These are phyloP conservation scores for Cavia aperea DNA, from an alignment of 2,113 vertebrate genomes.

Conservation along the genomic window DNA sequence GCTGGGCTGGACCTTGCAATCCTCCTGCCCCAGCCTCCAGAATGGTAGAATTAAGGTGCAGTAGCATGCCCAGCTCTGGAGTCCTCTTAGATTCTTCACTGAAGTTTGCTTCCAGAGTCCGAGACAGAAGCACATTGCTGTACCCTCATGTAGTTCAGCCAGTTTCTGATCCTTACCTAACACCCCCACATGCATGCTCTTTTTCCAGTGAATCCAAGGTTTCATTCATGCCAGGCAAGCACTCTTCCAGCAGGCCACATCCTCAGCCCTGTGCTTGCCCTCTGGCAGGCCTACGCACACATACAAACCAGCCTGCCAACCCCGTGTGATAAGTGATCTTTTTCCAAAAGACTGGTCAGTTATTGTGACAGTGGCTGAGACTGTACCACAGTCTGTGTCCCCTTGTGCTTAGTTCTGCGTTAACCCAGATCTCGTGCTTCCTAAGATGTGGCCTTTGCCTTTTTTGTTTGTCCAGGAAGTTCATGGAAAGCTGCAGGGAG, in stretches of 20 bases:
- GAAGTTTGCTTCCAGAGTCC: not conserved
- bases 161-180: not conserved
- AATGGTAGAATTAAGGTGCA: not conserved
- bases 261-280: not conserved
- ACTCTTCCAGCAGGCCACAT: not conserved
- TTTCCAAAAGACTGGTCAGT: not conserved
- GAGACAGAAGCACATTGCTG: not conserved
- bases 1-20: not conserved
- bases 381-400: not conserved
- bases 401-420: not conserved
- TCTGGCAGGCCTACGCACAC: not conserved
- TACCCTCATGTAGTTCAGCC: not conserved
- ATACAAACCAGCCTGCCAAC: not conserved
- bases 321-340: not conserved
- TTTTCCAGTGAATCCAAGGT: not conserved
- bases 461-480: not conserved
- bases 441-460: not conserved
- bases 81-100: not conserved
- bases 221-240: not conserved
- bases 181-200: not conserved
- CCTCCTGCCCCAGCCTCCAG: not conserved
- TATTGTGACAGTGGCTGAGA: not conserved
- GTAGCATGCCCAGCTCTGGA: not conserved
- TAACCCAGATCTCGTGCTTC: not conserved
- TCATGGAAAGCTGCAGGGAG: accelerated